Base-by-base conservation (phyloP, 2,797 vertebrate species). In the Poeciliopsis gracilis region DNA sequence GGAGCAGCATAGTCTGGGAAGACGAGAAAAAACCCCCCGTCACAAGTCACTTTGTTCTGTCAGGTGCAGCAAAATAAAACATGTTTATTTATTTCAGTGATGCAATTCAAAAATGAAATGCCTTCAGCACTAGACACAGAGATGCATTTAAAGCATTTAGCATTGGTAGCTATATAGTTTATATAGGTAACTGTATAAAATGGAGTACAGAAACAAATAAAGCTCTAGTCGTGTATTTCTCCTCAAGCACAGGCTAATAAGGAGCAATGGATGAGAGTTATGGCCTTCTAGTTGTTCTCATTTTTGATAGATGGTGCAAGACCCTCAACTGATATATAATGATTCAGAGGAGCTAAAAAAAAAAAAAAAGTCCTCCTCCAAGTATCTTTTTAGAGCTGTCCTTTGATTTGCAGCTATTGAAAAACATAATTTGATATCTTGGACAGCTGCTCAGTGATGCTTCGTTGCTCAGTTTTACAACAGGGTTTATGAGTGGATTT, bases 1-100 rank as follows among this genome's bases (percentile, higher is more conserved):
- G 96, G 96, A 79, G 97, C 95, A 0, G 96, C 96, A 0, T 97
- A 97, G 45, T 96, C 97, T 97, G 91, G 2, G 77, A 87, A 82
- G 57, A 47, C 10, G 1, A 16, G 43, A 23, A 84, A 0, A 25
- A 28, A 45, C 16, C 16, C 16, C 33, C 30, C 1, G 53, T 11
- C 33, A 66, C 63, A 67, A 16, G 67, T 70, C 23, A 28, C 41
- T 45, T 45, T n/a, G 18, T 6, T 15, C n/a, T 16, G 25, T 70
- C 7, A n/a, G 12, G 25, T 1, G 41, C 41, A 45, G 13, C 2
- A 15, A 15, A 45, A 45, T 70, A n/a, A 45, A 43, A 43, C 38
- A 69, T 25, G 38, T 43, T 69, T 43, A 25, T 41, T 67, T n/a
- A 25, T 43, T 69, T 43, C 11, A n/a, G 41, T 45, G 13, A 70